phyloP scores from a whole-genome alignment of 2,888 invertebrate species.

The Aromia moschata region DNA sequence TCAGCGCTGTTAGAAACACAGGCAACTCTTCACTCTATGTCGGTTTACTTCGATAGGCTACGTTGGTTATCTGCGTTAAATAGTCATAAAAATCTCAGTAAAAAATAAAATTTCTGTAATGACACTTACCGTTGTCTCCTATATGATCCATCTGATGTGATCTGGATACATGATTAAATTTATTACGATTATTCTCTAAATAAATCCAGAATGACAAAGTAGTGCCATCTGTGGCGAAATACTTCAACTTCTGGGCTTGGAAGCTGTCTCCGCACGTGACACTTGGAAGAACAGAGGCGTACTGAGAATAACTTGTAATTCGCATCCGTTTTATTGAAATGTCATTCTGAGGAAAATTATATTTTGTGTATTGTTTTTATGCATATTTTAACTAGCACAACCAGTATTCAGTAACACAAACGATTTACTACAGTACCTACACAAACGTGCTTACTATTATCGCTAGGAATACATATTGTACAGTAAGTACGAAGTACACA shows the following conservation, averaged over 20 bases:
- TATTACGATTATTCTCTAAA: slow-evolving; percentile 2
- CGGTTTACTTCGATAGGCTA: slow-evolving; percentile 15
- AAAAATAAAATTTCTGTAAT: slow-evolving; percentile 13
- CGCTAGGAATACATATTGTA: too few species aligned
- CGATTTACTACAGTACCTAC: too few species aligned
- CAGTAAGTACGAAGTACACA: too few species aligned
- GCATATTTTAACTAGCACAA: too few species aligned
- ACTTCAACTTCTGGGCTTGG: slow-evolving; percentile 16
- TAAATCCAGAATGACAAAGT: slow-evolving; percentile 1
- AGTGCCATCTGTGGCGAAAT: slow-evolving; percentile 40
- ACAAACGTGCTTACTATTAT: too few species aligned
- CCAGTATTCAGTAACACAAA: too few species aligned
- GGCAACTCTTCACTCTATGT: slow-evolving; percentile 14
- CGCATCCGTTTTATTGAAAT: too few species aligned
- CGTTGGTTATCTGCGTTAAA: slow-evolving; percentile 13
- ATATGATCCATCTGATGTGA: neutral
- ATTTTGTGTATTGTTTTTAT: too few species aligned
- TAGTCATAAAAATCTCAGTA: slow-evolving; percentile 19
- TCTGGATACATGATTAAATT: slow-evolving; percentile 3
- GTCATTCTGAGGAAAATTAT: too few species aligned
- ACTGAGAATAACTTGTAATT: too few species aligned
- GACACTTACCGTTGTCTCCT: slow-evolving; percentile 1
- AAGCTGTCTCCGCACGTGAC: slow-evolving; percentile 2
- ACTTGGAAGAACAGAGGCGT: slow-evolving; percentile 8
- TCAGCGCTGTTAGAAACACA: slow-evolving; percentile 28